A percentile compares a stretch with the other conserved stretches of the same genome.
Conservation (phyloP, 1,140 invertebrate genomes). For the Acyrthosiphon pisum region DNA sequence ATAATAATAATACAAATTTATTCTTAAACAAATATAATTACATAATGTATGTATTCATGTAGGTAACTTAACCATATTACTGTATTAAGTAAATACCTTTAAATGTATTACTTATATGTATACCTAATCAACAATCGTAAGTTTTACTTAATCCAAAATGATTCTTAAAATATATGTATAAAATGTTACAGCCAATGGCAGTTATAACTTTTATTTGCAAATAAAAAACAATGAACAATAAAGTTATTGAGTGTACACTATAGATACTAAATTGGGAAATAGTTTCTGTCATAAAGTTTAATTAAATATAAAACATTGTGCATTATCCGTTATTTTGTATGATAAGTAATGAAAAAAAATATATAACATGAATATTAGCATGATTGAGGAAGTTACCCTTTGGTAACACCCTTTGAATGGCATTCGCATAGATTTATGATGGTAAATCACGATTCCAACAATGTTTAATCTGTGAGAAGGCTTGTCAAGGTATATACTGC, state of each 20-base stretch:
- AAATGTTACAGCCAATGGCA: too few species aligned
- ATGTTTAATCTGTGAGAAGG: neutral
- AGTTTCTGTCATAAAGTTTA: neutral
- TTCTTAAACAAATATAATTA: too few species aligned
- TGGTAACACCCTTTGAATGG: neutral
- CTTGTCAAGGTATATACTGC: neutral
- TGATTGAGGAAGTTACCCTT: neutral
- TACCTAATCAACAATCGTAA: too few species aligned
- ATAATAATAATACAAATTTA: too few species aligned
- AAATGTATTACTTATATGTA: too few species aligned
- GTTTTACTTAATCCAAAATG: too few species aligned
- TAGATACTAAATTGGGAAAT: neutral
- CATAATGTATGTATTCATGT: too few species aligned
- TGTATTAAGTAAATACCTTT: too few species aligned
- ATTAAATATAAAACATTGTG: neutral
- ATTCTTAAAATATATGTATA: too few species aligned
- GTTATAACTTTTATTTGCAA: neutral
- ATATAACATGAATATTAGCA: neutral
- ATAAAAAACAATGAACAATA: too few species aligned
- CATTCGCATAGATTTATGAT: neutral
- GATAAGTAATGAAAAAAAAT: neutral
- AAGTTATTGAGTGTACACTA: neutral
- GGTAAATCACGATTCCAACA: neutral
- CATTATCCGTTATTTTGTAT: neutral
- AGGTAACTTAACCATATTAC: too few species aligned